These are phyloP conservation scores for Bubalus kerabau DNA, from an alignment of 2,113 vertebrate genomes.

Conservation along the genomic window DNA sequence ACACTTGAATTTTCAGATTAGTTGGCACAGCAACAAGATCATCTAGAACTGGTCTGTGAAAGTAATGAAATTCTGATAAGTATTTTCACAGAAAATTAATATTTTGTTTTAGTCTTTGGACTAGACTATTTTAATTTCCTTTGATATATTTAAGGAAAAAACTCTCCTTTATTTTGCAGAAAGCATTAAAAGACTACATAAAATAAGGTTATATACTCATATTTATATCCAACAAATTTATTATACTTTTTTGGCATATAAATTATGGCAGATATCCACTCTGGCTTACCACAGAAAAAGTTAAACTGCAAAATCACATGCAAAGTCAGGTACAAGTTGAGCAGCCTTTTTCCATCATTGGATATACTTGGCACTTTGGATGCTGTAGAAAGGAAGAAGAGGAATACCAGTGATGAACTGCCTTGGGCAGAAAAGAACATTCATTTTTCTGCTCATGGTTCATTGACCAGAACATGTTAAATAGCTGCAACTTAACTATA, in stretches of 20 bases:
- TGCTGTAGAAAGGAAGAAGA: not conserved
- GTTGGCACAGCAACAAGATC: not conserved
- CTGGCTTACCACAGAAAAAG: not conserved
- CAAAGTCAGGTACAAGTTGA: not conserved
- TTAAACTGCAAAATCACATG: not conserved
- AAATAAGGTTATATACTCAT: not conserved
- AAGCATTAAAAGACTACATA: not conserved
- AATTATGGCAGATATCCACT: not conserved
- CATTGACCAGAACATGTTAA: not conserved
- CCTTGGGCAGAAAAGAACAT: not conserved
- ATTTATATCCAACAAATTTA: not conserved
- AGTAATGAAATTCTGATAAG: not conserved
- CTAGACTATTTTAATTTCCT: not conserved
- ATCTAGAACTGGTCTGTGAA: not conserved
- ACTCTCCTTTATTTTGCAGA: not conserved
- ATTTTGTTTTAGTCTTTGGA: not conserved
- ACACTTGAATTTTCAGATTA: not conserved
- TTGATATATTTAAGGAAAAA: not conserved
- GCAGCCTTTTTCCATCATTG: not conserved
- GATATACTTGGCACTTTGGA: not conserved
- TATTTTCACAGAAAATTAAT: not conserved
- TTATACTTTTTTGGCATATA: not conserved
- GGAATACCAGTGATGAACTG: not conserved
- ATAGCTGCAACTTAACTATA: not conserved
- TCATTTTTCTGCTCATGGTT: not conserved